Evolutionary conservation across 2,797 vertebrate species (phyloP).

Genomic region (Syncerus caffer): DNA sequence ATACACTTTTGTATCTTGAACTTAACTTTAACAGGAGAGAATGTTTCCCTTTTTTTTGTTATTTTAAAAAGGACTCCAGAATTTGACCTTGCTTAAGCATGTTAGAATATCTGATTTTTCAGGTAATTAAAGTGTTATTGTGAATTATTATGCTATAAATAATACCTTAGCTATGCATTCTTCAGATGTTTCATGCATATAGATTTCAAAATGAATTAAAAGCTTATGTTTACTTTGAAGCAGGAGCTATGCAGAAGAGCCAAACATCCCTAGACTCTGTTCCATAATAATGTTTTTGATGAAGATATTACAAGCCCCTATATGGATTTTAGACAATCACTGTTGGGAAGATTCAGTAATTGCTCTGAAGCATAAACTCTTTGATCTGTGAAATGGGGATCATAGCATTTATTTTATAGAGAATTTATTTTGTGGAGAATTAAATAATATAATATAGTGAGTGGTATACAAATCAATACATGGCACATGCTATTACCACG

Average conservation of each 20-base stretch:
- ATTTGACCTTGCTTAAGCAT: background rate
- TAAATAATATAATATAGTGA: background rate
- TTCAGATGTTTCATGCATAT: background rate
- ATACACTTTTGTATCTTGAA: background rate
- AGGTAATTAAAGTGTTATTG: background rate
- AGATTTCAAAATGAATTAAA: background rate
- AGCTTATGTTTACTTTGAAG: background rate
- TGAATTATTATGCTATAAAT: background rate
- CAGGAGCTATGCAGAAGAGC: background rate
- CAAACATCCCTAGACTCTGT: background rate
- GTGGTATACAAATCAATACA: background rate
- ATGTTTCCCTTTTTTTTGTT: background rate
- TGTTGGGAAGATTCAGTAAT: background rate
- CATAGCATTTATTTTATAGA: background rate
- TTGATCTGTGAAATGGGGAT: background rate
- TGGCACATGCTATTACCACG: background rate
- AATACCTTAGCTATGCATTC: background rate
- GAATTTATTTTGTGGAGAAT: background rate
- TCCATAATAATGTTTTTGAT: background rate
- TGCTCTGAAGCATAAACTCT: background rate
- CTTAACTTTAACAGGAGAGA: background rate
- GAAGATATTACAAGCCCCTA: background rate
- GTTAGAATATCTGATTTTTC: background rate
- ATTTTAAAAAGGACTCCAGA: background rate
- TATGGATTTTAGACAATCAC: background rate